phyloP scores from a whole-genome alignment of 2,797 vertebrate genomes.

The Gymnothorax reevesii region DNA sequence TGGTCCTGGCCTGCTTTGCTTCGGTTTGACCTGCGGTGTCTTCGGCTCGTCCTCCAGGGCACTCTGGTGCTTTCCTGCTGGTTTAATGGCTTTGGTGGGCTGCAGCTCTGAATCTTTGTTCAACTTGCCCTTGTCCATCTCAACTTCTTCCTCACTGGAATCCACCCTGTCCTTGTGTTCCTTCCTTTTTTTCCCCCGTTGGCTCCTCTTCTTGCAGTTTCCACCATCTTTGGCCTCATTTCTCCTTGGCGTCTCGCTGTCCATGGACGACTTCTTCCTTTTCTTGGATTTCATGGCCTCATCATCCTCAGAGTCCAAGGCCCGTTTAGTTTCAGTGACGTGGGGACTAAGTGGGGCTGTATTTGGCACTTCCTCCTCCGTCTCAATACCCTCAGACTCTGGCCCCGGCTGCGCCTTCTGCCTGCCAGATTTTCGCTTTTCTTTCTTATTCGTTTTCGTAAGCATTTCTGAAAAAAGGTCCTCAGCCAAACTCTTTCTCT shows the following conservation, averaged over 20 bases:
- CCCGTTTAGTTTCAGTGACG: conserved; percentile 76
- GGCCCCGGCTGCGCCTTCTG: conserved; percentile 79
- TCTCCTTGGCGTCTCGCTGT: conserved; percentile 64
- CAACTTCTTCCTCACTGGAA: conserved; percentile 50
- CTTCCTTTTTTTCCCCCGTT: conserved; percentile 77
- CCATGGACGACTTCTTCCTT: conserved; percentile 77
- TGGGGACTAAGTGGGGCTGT: conserved; percentile 55
- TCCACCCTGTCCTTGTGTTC: conserved; percentile 52
- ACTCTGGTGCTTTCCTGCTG: conserved; percentile 45
- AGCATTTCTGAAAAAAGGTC: conserved; percentile 39
- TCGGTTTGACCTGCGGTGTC: conserved; percentile 71
- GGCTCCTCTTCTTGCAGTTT: conserved; percentile 71
- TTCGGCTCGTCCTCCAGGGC: conserved; percentile 37
- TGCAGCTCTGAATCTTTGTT: conserved; percentile 64
- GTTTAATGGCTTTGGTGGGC: conserved; percentile 47
- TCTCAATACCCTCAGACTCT: conserved; percentile 74
- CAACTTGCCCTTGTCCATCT: conserved; percentile 58
- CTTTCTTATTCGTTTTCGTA: conserved; percentile 76
- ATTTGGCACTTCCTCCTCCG: conserved; percentile 54
- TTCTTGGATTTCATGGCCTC: conserved; percentile 82
- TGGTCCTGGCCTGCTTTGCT: conserved; percentile 72
- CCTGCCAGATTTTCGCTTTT: conserved; percentile 75
- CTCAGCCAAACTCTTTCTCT: conserved; percentile 72
- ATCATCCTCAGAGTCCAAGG: conserved; percentile 76
- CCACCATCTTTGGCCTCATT: conserved; percentile 66